Conservation (phyloP, 2,888 invertebrate species). For the Acanthosepion esculentum region DNA sequence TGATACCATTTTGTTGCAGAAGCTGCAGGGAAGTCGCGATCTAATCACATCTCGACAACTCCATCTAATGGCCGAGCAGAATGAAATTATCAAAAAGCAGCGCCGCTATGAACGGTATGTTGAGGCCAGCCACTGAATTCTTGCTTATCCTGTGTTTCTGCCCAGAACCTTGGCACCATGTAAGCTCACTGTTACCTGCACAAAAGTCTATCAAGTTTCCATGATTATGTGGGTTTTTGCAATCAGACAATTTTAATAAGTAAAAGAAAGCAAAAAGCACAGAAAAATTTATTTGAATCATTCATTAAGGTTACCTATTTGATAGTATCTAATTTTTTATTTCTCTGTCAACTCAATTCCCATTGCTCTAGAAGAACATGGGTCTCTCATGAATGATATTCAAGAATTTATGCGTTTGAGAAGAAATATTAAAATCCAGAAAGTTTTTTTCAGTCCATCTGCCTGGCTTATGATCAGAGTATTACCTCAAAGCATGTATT, state of each 20-base stretch:
- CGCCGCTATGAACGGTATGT: constrained; percentile 58
- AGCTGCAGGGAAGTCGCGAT: constrained; percentile 75
- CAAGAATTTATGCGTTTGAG: no score
- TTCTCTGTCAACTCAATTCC: no score
- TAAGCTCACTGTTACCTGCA: neutral
- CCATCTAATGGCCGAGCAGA: constrained; percentile 76
- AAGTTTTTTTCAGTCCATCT: no score
- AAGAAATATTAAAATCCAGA: no score
- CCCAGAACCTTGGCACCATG: constrained; percentile 23
- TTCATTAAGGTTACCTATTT: neutral
- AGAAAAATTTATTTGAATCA: neutral
- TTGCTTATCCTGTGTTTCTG: constrained; percentile 25
- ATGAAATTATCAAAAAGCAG: constrained; percentile 74
- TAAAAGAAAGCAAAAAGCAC: no score
- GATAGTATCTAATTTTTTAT: neutral
- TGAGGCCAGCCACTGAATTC: constrained; percentile 37
- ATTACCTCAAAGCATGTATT: no score
- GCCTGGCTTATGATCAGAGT: no score
- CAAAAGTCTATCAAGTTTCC: neutral
- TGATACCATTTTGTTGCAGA: constrained; percentile 69
- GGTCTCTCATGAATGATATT: no score
- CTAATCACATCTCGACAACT: constrained; percentile 74
- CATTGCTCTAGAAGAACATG: no score
- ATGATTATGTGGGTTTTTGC: no score
- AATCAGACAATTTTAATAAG: no score